A percentile compares a stretch with the other conserved stretches of the same genome.
Conservation (phyloP, 1,140 invertebrate species). For the Holcopasites calliopsidis region DNA sequence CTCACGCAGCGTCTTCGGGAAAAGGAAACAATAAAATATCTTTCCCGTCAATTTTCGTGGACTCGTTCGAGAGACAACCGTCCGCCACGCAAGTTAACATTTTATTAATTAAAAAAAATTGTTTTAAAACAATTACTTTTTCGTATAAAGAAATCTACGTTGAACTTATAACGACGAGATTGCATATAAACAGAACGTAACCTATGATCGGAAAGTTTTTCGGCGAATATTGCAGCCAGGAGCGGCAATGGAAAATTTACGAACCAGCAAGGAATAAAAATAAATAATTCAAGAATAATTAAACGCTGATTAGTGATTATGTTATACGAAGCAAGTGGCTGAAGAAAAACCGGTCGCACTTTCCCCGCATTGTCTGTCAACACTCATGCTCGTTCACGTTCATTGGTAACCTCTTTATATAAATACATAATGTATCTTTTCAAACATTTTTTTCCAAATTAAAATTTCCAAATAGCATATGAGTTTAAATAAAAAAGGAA, state of each 20-base stretch:
- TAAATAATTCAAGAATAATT: background rate
- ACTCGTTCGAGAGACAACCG: slow-evolving; percentile 48
- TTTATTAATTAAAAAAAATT: slow-evolving; percentile 12
- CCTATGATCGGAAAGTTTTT: slow-evolving; percentile 4
- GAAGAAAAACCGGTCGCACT: slow-evolving; percentile 1
- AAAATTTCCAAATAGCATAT: background rate
- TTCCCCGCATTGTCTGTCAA: background rate
- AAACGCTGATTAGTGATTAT: background rate
- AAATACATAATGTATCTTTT: no score
- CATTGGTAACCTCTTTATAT: background rate
- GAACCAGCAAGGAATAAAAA: background rate
- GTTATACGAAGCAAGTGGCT: background rate
- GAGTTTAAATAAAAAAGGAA: background rate
- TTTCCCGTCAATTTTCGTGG: slow-evolving; percentile 48
- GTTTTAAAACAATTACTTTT: background rate
- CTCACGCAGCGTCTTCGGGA: slow-evolving; percentile 53
- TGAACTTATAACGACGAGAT: no score
- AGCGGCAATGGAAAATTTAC: background rate
- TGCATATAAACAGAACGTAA: slow-evolving; percentile 18
- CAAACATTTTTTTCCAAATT: background rate
- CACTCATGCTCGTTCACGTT: background rate
- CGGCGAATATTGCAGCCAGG: background rate
- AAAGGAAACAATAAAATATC: slow-evolving; percentile 55
- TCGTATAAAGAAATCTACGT: no score
- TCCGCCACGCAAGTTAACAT: slow-evolving; percentile 48